Base-by-base conservation (phyloP, 2,888 invertebrate genomes). In the Philaethria dido region DNA sequence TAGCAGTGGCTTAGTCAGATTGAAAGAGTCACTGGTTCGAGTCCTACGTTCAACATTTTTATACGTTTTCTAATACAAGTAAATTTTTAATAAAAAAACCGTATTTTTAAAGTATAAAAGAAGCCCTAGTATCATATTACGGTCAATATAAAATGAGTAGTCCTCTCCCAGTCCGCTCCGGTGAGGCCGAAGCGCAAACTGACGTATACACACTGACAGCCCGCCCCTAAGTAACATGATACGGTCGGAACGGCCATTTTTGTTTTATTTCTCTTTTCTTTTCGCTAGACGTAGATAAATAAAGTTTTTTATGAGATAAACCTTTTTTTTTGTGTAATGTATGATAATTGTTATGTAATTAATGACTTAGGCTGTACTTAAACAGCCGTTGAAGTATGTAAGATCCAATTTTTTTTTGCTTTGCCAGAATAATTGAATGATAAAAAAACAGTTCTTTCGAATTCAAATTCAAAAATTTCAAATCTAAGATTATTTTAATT, bases 191-290 rank as follows among this genome's bases (percentile, higher is more conserved):
- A 68, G 66, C 70, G 66, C 66, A 68, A 64, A 60, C 44, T 76
- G 78, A 79, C 77, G 73, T 77, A 81, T 78, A 70, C 70, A 50
- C 66, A 74, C 63, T 76, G 84, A 84, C 83, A 83, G 80, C 73
- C 66, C 75, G 75, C 76, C 78, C 79, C 77, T 75, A 62, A 29
- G 83, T 78, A 83, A 83, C 74, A 3, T 50, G 81, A 83, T 73
- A 80, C 70, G 57, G 9, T 64, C 67, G 69, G 50, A 18, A 29
- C 68, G 59, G 70, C 68, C 70, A 70, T 70, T 39, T 65, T 76
- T 74, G 74, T 76, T 65, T 72, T 70, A 61, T 69, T 57, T 68
- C 68, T 74, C 73, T 75, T 77, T 74, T 71, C 71, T 67, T 33
- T 64, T 60, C 74, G 67, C 68, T 69, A 68, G 69, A 62, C 64